Base-by-base conservation (phyloP, 2,888 invertebrate genomes). In the Lacanobia oleracea region DNA sequence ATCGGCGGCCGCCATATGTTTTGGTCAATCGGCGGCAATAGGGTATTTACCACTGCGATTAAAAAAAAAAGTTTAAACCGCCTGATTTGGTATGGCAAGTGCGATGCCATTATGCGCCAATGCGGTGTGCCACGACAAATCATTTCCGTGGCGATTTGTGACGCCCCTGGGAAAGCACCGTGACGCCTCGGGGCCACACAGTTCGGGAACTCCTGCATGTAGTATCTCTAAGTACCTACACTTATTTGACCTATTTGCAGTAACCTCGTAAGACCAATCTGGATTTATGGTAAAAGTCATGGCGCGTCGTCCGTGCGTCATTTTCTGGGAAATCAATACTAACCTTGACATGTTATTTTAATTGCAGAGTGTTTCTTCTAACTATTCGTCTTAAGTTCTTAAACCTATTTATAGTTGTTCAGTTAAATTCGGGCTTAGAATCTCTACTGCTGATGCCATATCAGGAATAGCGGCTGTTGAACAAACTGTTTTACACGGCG, bases 301-400 rank as follows among this genome's bases (percentile, higher is more conserved):
- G 9, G n/a, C 21, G 16, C 6, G 33, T 72, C 57, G 60, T 21
- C 9, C 7, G 33, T 62, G 21, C 53, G 73, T 77, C 74, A 73
- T 63, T 66, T 48, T 33, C n/a, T n/a, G 1, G 14, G 48, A 67
- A 61, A 57, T 57, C 27, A 45, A 7, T 54, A 68, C 53, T 65
- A 21, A 27, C 53, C 57, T 53, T 59, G 37, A 8, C 9, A 62
- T 75, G 56, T 7, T 67, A 66, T 40, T 75, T 59, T 50, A 37
- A 54, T 23, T 51, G 43, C 7, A 33, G 59, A 37, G 50, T 18
- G 27, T 60, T 37, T 14, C 43, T 18, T 12, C 48, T 21, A 48
- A 21, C 18, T 7, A 18, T 56, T 60, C 40, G 18, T 62, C 9
- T 3, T 51, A 45, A 27, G 37, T 62, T 18, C 21, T 57, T 27